Conservation (phyloP, 1,140 invertebrate genomes). For the Eriosoma lanigerum region DNA sequence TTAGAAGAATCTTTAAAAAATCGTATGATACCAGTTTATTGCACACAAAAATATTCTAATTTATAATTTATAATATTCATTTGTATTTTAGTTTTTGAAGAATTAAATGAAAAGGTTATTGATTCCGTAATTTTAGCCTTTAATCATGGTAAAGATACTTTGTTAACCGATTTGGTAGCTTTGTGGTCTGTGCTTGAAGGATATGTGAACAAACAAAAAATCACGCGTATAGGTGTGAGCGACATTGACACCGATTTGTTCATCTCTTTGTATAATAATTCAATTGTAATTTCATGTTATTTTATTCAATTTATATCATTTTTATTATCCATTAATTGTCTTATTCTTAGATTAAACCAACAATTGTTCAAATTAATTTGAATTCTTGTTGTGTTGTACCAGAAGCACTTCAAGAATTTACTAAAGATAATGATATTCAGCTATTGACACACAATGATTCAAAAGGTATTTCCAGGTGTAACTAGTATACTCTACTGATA, state of each 20-base stretch:
- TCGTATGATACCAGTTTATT: neutral
- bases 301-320: neutral
- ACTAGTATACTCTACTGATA: neutral
- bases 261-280: constrained; percentile 73
- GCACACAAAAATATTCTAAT: neutral
- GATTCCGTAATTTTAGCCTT: constrained; percentile 77
- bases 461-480: constrained; percentile 64
- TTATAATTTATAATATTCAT: neutral
- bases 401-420: constrained; percentile 82
- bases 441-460: constrained; percentile 94
- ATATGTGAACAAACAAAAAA: constrained; percentile 66
- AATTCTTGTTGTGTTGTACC: constrained; percentile 95
- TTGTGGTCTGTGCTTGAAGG: constrained; percentile 75
- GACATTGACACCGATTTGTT: constrained; percentile 84
- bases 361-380: constrained; percentile 93
- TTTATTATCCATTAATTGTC: constrained; percentile 22
- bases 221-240: constrained; percentile 79
- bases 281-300: constrained; percentile 62
- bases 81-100: constrained; percentile 68
- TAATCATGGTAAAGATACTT: constrained; percentile 51
- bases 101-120: constrained; percentile 70
- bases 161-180: constrained; percentile 66
- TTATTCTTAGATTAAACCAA: constrained; percentile 72
- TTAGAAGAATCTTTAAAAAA: constrained; percentile 40
- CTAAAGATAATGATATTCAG: constrained; percentile 87